Conservation (phyloP, 1,140 invertebrate species). For the Achroia grisella region DNA sequence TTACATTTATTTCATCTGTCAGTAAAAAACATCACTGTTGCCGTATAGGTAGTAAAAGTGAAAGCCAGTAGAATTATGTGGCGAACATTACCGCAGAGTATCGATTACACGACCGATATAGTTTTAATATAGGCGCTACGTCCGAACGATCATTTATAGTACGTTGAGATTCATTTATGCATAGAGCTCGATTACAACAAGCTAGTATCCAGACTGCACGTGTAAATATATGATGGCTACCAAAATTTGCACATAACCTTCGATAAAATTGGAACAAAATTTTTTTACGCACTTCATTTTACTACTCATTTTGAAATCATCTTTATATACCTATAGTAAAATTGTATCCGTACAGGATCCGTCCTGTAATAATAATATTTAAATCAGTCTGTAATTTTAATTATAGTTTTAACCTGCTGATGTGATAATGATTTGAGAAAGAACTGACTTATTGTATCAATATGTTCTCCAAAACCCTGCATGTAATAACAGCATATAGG, state of each 20-base stretch:
- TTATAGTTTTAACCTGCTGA: too few species aligned
- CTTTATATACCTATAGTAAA: too few species aligned
- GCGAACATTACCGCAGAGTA: constrained; percentile 5
- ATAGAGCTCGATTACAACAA: constrained; percentile 36
- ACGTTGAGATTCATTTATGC: constrained; percentile 56
- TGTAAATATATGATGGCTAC: constrained; percentile 31
- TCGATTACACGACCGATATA: constrained; percentile 17
- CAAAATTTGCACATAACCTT: constrained; percentile 53
- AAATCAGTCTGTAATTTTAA: too few species aligned
- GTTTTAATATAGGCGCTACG: constrained; percentile 40
- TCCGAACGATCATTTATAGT: constrained; percentile 35
- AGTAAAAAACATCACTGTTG: too few species aligned
- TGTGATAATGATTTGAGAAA: too few species aligned
- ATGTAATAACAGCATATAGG: too few species aligned
- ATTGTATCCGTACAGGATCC: too few species aligned
- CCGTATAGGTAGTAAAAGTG: constrained; percentile 4
- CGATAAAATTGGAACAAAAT: constrained; percentile 19
- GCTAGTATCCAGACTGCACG: constrained; percentile 24
- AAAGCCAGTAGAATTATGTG: constrained; percentile 1
- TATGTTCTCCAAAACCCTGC: too few species aligned
- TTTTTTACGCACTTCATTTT: background rate
- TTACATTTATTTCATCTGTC: too few species aligned
- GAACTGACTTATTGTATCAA: too few species aligned
- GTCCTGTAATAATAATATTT: too few species aligned
- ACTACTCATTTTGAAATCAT: too few species aligned